These are phyloP conservation scores for Nebria brevicollis DNA, from an alignment of 2,888 invertebrate genomes.

Conservation along the genomic window DNA sequence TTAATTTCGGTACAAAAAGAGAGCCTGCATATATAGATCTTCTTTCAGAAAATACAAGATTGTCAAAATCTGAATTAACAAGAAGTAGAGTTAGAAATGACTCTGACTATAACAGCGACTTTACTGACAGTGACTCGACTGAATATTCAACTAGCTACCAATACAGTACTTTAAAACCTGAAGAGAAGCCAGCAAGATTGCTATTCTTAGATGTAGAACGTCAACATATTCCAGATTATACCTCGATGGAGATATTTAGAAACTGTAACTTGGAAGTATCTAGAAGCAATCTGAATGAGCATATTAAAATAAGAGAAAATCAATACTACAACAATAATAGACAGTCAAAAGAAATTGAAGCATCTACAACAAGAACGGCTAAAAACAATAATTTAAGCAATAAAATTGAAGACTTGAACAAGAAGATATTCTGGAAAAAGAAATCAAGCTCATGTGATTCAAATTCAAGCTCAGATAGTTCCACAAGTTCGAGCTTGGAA, in stretches of 20 bases:
- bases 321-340: no score
- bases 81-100: constrained; percentile 30
- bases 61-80: constrained; percentile 12
- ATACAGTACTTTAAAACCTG: constrained; percentile 49
- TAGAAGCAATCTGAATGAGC: background rate
- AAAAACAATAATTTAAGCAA: background rate
- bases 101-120: constrained; percentile 47
- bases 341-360: background rate
- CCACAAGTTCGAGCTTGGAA: background rate
- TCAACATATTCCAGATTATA: constrained; percentile 58
- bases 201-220: constrained; percentile 58
- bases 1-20: background rate
- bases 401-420: background rate
- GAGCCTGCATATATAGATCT: background rate
- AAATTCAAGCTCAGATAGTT: background rate
- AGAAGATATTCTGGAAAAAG: background rate
- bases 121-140: constrained; percentile 47
- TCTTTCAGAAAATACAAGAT: background rate
- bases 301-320: background rate
- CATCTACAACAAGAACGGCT: background rate
- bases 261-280: background rate
- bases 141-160: constrained; percentile 60
- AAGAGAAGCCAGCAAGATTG: constrained; percentile 22
- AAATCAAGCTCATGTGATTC: background rate
- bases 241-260: constrained; percentile 57